Conservation (phyloP, 2,113 vertebrate genomes). For the Atlantisia rogersi region DNA sequence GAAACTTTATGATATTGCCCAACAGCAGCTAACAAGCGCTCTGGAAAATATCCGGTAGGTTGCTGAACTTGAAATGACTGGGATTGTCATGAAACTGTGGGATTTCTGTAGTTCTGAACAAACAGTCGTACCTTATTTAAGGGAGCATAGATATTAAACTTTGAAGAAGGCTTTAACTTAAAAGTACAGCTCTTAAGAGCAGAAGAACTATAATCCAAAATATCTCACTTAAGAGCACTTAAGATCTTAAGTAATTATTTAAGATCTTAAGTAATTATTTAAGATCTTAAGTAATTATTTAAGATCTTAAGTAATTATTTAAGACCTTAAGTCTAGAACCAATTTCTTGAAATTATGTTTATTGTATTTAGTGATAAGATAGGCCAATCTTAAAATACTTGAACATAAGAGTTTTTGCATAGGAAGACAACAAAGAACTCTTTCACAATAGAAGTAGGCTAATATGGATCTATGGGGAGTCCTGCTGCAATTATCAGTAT, state of each 20-base stretch:
- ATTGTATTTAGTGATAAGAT: background rate
- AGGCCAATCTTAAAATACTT: background rate
- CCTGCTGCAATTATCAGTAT: background rate
- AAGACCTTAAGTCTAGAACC: background rate
- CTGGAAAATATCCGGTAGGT: constrained; percentile 86
- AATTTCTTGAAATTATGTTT: background rate
- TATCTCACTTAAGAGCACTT: background rate
- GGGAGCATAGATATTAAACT: background rate
- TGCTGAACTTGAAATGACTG: background rate
- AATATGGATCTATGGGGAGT: background rate
- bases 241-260: background rate
- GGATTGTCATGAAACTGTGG: background rate
- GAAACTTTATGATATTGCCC: constrained; percentile 88
- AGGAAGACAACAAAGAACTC: background rate
- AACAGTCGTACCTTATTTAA: background rate
- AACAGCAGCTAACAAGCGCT: constrained; percentile 82
- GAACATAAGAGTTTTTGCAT: background rate
- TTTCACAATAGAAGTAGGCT: background rate
- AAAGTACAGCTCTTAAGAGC: background rate
- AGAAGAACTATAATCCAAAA: background rate
- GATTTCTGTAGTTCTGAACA: background rate
- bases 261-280: background rate
- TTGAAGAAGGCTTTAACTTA: background rate
- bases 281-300: background rate
- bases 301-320: background rate